phyloP scores from a whole-genome alignment of 2,888 invertebrate species.

The Philereme transversata region DNA sequence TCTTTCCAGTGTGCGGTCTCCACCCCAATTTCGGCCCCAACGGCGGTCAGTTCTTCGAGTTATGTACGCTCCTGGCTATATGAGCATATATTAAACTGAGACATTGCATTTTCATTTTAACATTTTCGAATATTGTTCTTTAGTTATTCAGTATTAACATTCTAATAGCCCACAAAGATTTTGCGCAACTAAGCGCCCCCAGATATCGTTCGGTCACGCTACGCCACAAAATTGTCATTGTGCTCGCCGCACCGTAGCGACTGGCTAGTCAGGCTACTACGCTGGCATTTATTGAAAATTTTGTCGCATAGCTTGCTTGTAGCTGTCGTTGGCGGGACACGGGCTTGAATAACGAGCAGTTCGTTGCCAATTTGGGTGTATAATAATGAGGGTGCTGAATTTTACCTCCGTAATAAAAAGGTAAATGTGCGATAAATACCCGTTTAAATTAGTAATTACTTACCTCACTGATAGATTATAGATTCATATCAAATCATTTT shows the following conservation, averaged over 20 bases:
- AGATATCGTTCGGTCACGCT: constrained; percentile 11
- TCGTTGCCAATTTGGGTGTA: constrained; percentile 26
- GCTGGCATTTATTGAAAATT: constrained; percentile 32
- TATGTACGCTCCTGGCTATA: too few species aligned
- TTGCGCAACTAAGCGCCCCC: constrained; percentile 1
- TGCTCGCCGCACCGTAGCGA: constrained; percentile 8
- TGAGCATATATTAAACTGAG: too few species aligned
- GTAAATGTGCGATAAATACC: too few species aligned
- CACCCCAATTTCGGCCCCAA: too few species aligned
- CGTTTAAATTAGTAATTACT: too few species aligned
- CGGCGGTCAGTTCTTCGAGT: too few species aligned
- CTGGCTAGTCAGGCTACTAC: neutral
- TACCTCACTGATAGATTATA: too few species aligned
- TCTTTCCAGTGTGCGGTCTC: too few species aligned
- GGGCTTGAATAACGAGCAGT: constrained; percentile 23
- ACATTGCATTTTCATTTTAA: too few species aligned
- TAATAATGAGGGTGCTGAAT: constrained; percentile 21
- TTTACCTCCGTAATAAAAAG: neutral
- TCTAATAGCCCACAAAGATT: neutral
- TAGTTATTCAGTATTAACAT: too few species aligned
- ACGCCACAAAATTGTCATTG: constrained; percentile 25
- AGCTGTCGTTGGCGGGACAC: constrained; percentile 15
- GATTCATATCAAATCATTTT: too few species aligned
- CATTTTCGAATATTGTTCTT: too few species aligned
- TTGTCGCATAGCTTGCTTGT: constrained; percentile 26